Conservation (phyloP, 2,888 invertebrate genomes). For the Folsomia candida region DNA sequence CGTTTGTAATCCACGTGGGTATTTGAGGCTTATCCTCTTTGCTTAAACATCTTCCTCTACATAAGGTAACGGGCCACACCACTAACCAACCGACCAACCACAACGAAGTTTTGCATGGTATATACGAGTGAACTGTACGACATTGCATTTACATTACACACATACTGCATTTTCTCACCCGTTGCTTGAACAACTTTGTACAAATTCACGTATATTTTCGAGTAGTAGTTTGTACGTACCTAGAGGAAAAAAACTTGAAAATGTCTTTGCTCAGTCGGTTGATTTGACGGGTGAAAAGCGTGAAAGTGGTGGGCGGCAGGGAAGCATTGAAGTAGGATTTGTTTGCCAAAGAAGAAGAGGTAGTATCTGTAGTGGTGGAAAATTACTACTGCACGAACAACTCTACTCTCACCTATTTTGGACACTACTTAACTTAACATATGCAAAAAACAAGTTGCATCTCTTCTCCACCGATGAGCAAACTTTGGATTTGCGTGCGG, state of each 20-base stretch:
- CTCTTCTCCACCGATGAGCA: neutral
- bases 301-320: neutral
- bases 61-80: too few relatives aligned
- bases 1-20: neutral
- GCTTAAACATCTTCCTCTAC: too few relatives aligned
- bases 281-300: neutral
- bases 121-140: too few relatives aligned
- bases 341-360: neutral
- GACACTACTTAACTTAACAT: neutral
- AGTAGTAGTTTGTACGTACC: too few relatives aligned
- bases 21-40: neutral
- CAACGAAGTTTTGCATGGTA: too few relatives aligned
- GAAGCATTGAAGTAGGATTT: neutral
- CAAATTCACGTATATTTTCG: too few relatives aligned
- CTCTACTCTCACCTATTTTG: neutral
- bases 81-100: too few relatives aligned
- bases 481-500: too few relatives aligned
- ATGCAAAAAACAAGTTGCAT: neutral
- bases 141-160: too few relatives aligned
- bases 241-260: neutral
- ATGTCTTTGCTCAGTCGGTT: neutral
- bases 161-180: too few relatives aligned
- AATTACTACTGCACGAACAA: neutral
- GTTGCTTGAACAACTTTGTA: too few relatives aligned
- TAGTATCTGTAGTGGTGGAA: too few relatives aligned